Conservation (phyloP, 2,113 vertebrate genomes). For the Tachycineta bicolor region DNA sequence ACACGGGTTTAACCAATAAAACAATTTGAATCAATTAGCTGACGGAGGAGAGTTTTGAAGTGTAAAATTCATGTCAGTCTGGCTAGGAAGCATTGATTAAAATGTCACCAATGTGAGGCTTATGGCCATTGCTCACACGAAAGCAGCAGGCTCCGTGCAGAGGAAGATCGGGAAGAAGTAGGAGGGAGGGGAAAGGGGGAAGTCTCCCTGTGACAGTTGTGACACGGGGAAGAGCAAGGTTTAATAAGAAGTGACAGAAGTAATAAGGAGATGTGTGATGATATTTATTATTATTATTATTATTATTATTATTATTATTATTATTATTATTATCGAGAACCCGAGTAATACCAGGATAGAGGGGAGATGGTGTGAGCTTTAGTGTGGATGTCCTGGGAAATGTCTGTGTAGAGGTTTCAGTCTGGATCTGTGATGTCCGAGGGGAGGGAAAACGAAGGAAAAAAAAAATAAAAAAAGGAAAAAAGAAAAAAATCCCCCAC, state of each 20-base stretch:
- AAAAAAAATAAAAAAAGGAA: too few species aligned
- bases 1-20: conserved; percentile 79
- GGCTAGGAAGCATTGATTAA: conserved; percentile 77
- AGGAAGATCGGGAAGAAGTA: not conserved
- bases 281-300: not conserved
- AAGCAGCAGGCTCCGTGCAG: conserved; percentile 10
- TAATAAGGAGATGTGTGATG: not conserved
- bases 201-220: not conserved
- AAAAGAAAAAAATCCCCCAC: too few species aligned
- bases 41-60: conserved; percentile 73
- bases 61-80: conserved; percentile 76
- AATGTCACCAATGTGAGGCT: conserved; percentile 52
- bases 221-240: not conserved
- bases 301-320: not conserved
- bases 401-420: not conserved
- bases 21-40: conserved; percentile 83
- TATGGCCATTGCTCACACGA: not conserved
- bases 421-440: not conserved
- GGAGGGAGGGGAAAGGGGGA: not conserved
- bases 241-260: conserved; percentile 22
- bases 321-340: not conserved
- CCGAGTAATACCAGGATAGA: not conserved
- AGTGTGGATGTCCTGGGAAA: not conserved
- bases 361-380: not conserved
- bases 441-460: accelerated